Evolutionary conservation across 2,797 vertebrate species (phyloP).

Genomic region (Steatocranus sp.): DNA sequence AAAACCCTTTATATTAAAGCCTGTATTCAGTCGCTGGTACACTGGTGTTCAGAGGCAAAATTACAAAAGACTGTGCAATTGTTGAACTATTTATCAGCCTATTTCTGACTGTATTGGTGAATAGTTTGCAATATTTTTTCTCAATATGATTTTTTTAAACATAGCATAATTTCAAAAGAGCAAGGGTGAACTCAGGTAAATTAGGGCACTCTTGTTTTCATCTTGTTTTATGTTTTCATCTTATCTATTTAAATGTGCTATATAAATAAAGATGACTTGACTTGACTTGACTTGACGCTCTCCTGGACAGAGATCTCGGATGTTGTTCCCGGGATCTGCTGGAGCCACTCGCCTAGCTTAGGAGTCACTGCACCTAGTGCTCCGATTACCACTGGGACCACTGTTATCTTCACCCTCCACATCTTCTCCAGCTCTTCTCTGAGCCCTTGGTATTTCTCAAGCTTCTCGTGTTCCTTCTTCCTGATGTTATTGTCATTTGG

Average conservation of each 20-base stretch:
- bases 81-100: not conserved
- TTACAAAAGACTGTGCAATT: not conserved
- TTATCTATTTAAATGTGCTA: too few relatives aligned
- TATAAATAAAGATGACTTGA: too few relatives aligned
- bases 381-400: not conserved
- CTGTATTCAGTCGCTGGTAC: not conserved
- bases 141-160: not conserved
- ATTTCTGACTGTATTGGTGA: not conserved
- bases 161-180: not conserved
- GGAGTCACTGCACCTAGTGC: not conserved
- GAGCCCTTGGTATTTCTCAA: fast-evolving
- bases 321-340: not conserved
- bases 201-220: not conserved
- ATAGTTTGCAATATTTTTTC: not conserved
- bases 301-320: fast-evolving
- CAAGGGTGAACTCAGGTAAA: not conserved
- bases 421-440: fast-evolving
- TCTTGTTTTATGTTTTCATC: too few relatives aligned
- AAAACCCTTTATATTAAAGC: not conserved
- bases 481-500: fast-evolving
- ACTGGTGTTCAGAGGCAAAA: not conserved
- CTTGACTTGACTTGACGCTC: not conserved
- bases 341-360: fast-evolving
- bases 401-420: fast-evolving
- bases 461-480: not conserved